Evolutionary conservation across 2,797 vertebrate genomes (phyloP).

Genomic region (Cephalopachus bancanus): DNA sequence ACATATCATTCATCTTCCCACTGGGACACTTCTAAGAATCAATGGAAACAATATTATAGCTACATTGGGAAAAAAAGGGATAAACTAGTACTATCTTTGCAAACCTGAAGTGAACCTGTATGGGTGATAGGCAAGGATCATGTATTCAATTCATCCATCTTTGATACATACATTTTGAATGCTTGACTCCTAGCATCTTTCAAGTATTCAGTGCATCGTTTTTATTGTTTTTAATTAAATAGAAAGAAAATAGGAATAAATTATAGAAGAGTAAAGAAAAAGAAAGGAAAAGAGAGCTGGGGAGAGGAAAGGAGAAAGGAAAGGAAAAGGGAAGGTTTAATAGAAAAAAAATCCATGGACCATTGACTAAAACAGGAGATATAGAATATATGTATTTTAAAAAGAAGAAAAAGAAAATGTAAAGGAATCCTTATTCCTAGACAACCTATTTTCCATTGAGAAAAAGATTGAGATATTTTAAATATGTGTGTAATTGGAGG

Average conservation of each 20-base stretch:
- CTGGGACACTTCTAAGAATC: not conserved
- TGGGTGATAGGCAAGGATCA: rapidly evolving
- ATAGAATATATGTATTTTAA: not conserved
- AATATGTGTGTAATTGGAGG: not conserved
- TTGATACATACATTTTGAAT: not conserved
- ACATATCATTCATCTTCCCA: not conserved
- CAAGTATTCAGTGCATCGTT: not conserved
- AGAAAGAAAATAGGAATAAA: not conserved
- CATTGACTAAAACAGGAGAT: not conserved
- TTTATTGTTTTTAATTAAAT: not conserved
- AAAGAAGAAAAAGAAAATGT: not conserved
- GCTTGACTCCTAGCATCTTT: not conserved
- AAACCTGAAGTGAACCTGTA: not conserved
- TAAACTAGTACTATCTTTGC: not conserved
- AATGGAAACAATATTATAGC: not conserved
- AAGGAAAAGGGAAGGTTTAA: not conserved
- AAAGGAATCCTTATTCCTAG: not conserved
- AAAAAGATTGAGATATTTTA: not conserved
- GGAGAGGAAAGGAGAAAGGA: not conserved
- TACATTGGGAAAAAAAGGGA: not conserved
- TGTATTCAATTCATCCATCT: not conserved
- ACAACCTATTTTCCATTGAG: not conserved
- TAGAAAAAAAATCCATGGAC: not conserved
- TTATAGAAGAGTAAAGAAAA: not conserved
- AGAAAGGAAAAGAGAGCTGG: not conserved